These are phyloP conservation scores for Pseudolaguvia tuberculata DNA, from an alignment of 2,113 vertebrate species.

Conservation along the genomic window DNA sequence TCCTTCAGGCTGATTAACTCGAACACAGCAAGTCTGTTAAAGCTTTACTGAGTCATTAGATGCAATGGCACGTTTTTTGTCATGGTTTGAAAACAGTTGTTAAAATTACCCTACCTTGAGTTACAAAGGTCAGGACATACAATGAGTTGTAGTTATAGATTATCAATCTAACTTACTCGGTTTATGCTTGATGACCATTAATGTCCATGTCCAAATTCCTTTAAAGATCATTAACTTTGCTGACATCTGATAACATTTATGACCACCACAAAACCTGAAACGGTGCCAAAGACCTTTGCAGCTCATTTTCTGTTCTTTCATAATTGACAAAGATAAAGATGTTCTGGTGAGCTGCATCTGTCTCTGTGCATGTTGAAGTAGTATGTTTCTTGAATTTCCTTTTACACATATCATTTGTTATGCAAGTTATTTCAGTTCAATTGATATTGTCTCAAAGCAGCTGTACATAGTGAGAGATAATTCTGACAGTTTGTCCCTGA, in stretches of 20 bases:
- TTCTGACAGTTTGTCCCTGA: no score
- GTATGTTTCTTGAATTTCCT: not conserved
- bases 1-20: not conserved
- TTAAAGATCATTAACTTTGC: constrained; percentile 19
- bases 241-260: constrained; percentile 14
- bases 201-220: constrained; percentile 12
- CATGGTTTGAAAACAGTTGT: no score
- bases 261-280: not conserved
- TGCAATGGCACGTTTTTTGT: not conserved
- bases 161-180: constrained; percentile 6
- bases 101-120: no score
- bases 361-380: not conserved
- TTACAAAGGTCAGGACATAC: constrained; percentile 2
- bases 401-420: not conserved
- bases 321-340: constrained; percentile 1
- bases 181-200: constrained; percentile 10
- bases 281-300: constrained; percentile 17
- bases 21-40: not conserved
- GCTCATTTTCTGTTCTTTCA: constrained; percentile 3
- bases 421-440: not conserved
- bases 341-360: not conserved
- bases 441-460: no score
- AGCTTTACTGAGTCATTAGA: constrained; percentile 1
- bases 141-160: constrained; percentile 22
- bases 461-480: no score